Conservation (phyloP, 2,888 invertebrate genomes). For the Sympetrum striolatum region DNA sequence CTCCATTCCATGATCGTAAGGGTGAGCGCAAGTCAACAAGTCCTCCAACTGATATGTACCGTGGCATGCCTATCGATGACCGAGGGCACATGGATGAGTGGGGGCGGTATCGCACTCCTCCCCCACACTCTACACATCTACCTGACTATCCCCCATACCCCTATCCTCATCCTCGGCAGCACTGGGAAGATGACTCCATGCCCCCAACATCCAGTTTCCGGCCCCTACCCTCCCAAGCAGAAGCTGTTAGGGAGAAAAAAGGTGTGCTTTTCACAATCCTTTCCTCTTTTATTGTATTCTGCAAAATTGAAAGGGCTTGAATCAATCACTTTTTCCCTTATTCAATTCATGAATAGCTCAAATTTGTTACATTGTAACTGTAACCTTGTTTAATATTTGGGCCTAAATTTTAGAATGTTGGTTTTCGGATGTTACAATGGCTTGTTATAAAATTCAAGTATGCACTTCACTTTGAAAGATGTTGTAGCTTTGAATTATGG, state of each 20-base stretch:
- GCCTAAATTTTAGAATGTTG: too few relatives aligned
- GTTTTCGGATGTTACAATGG: too few relatives aligned
- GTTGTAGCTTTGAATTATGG: too few relatives aligned
- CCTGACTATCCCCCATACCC: constrained; percentile 5
- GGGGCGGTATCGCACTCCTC: constrained; percentile 18
- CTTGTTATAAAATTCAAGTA: too few relatives aligned
- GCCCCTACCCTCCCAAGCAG: constrained; percentile 30
- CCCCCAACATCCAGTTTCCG: constrained; percentile 25
- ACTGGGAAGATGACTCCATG: constrained; percentile 20
- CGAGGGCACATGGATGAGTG: constrained; percentile 17
- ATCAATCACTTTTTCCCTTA: not conserved
- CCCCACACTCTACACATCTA: not conserved
- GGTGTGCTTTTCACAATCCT: not conserved
- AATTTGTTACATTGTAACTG: too few relatives aligned
- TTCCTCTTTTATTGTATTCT: not conserved
- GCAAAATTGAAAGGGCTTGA: not conserved
- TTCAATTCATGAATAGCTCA: not conserved
- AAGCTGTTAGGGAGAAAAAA: constrained; percentile 1
- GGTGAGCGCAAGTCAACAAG: not conserved
- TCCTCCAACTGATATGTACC: not conserved
- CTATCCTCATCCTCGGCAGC: not conserved
- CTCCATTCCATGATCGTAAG: constrained; percentile 4
- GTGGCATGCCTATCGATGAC: constrained; percentile 20
- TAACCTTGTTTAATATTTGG: too few relatives aligned
- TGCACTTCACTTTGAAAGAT: too few relatives aligned